Base-by-base conservation (phyloP, 2,113 vertebrate species). In the Alexandromys fortis region DNA sequence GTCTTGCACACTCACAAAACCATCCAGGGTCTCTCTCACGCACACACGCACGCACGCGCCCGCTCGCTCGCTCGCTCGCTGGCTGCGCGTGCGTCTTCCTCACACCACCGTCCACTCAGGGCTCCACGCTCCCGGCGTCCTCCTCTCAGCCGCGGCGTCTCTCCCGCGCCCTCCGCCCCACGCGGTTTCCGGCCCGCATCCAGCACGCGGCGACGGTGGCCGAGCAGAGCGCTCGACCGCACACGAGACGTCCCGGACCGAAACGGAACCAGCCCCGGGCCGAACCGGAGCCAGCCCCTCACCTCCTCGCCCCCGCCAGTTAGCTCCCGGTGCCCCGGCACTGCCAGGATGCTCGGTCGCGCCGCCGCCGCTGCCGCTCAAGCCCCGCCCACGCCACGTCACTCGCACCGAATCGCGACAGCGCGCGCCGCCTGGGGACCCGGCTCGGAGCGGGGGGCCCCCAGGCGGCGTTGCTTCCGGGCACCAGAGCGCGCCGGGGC, bases 341-440 rank as follows among this genome's bases (percentile, higher is more conserved):
- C 92, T 16, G 7, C 58, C 96, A 0, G 28, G 58, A 94, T 97
- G 95, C 89, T 98, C 96, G 26, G 97, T 98, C 7, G 86, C 73
- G 90, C 75, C 3, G 92, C 73, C 58, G 3, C 93, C 35, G 17
- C 76, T 0, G n/a, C 90, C 14, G 89, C 96, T n/a, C 85, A 94
- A 82, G 72, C 94, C 78, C 96, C 97, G 89, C 94, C 94, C 91
- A 95, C 72, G 61, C 86, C 88, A 96, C 95, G 96, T 97, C 95
- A 92, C 61, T 76, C 76, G 92, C 95, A 67, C 38, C 92, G 68
- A 79, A 87, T 90, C 97, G 92, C 95, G 91, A 94, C 45, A 52
- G 92, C n/a, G 76, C 79, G 91, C 81, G 61, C 81, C 16, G 63
- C 93, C 87, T 75, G 65, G 86, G 83, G 96, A 96, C 94, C 16